Conservation (phyloP, 2,113 vertebrate genomes). For the Amblyornis subalaris region DNA sequence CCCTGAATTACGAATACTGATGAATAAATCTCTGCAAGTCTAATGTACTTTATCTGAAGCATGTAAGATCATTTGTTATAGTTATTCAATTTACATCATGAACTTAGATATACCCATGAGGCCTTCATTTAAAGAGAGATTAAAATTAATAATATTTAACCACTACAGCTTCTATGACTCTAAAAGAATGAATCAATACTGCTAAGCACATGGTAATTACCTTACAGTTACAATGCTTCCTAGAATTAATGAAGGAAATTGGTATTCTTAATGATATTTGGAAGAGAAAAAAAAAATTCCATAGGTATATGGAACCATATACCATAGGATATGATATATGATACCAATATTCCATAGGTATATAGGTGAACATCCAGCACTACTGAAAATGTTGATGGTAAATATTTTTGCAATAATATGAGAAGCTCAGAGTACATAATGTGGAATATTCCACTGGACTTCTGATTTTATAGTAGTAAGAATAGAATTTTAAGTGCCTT, state of each 20-base stretch:
- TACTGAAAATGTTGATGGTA: neutral
- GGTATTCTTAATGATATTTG: neutral
- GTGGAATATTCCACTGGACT: neutral
- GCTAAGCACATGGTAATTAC: neutral
- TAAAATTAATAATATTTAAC: constrained; percentile 6
- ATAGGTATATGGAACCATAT: neutral
- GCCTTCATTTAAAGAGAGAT: neutral
- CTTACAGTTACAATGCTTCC: neutral
- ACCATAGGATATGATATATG: too few species aligned
- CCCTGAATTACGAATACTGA: neutral
- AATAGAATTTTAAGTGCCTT: neutral
- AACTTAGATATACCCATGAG: neutral
- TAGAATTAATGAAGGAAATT: neutral
- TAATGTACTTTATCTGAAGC: constrained; percentile 2
- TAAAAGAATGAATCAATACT: neutral
- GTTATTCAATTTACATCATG: constrained; percentile 10
- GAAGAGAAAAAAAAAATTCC: neutral
- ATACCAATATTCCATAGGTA: neutral
- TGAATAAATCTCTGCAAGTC: neutral
- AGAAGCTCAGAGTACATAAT: neutral
- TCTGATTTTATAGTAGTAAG: neutral
- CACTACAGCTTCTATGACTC: neutral
- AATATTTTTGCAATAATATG: neutral
- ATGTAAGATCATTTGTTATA: constrained; percentile 4
- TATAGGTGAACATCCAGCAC: neutral